These are phyloP conservation scores for Sebastes minor DNA, from an alignment of 2,797 vertebrate genomes.

Conservation along the genomic window DNA sequence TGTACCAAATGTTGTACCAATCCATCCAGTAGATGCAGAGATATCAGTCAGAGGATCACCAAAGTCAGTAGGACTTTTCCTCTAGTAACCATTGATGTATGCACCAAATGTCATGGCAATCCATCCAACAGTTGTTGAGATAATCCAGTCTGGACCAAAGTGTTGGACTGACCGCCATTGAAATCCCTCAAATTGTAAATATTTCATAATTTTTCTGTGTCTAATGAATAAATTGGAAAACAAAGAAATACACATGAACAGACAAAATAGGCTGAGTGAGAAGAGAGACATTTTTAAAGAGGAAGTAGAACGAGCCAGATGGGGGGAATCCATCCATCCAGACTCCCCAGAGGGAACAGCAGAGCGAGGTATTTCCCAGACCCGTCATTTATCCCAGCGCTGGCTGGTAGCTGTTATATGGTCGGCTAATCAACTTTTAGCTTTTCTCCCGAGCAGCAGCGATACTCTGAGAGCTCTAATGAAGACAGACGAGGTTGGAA, in stretches of 20 bases:
- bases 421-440: slow-evolving; percentile 59
- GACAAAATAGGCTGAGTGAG: background rate
- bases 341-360: slow-evolving; percentile 29
- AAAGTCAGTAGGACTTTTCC: background rate
- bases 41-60: no score
- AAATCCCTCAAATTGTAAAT: background rate
- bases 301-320: background rate
- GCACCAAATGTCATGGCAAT: background rate
- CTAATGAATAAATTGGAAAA: background rate
- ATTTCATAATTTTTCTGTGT: background rate
- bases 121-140: background rate
- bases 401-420: slow-evolving; percentile 30
- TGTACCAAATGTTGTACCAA: background rate
- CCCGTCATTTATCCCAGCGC: slow-evolving; percentile 10
- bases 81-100: background rate
- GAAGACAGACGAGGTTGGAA: slow-evolving; percentile 54
- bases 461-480: slow-evolving; percentile 44
- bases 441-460: slow-evolving; percentile 25
- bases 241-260: background rate
- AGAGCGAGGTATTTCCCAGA: slow-evolving; percentile 51
- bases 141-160: background rate
- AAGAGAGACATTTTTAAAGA: background rate
- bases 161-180: background rate
- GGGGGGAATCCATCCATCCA: slow-evolving; percentile 11
- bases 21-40: background rate